Evolutionary conservation across 2,113 vertebrate genomes (phyloP).

Genomic region (Sebastes fasciatus): DNA sequence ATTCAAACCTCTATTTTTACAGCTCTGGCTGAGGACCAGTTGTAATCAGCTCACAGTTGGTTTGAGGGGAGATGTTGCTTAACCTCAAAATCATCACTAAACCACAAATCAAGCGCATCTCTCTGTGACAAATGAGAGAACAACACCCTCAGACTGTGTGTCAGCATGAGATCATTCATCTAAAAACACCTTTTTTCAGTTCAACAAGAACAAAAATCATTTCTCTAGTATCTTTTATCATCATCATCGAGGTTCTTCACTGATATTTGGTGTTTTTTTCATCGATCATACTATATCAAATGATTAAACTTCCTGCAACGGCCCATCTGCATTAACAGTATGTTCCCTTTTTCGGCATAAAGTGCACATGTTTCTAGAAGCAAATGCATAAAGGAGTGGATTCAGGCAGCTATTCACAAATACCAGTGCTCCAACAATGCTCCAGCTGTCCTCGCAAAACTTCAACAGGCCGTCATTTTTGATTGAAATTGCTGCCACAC

Average conservation of each 20-base stretch:
- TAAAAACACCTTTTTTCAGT: not conserved
- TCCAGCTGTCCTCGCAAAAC: not conserved
- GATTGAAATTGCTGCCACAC: conserved; percentile 2
- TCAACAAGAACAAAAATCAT: not conserved
- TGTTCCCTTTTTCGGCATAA: not conserved
- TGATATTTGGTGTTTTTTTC: not conserved
- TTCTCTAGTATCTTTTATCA: not conserved
- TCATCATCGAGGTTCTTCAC: not conserved
- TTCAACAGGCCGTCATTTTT: not conserved
- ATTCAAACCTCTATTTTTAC: not conserved
- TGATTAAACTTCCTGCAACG: not conserved
- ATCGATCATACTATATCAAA: not conserved
- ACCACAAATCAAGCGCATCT: conserved; percentile 7
- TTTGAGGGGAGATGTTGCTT: not conserved
- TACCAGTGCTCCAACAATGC: conserved; percentile 7
- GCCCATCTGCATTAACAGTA: not conserved
- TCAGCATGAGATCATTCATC: not conserved
- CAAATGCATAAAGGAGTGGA: conserved; percentile 49
- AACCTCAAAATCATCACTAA: not conserved
- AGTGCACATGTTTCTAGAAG: conserved; percentile 7
- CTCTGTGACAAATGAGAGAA: not conserved
- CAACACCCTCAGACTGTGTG: not conserved
- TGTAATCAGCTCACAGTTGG: not conserved
- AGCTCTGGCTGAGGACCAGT: not conserved
- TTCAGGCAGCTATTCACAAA: conserved; percentile 48